A percentile compares a stretch with the other conserved stretches of the same genome.
Evolutionary conservation across 2,797 vertebrate genomes (phyloP).

Genomic region (Streptopelia turtur): DNA sequence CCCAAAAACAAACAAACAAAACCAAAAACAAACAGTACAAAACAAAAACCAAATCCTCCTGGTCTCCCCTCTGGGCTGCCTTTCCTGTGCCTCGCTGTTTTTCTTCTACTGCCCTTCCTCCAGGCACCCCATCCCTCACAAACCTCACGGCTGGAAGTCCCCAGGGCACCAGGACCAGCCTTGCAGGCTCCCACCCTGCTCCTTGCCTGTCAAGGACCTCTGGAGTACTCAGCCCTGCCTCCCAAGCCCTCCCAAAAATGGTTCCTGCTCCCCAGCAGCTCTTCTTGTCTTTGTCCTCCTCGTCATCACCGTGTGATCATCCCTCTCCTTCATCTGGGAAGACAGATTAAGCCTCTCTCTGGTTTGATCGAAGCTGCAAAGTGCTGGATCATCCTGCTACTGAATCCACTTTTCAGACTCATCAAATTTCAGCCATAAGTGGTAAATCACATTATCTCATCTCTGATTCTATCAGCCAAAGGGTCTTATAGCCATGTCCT

Average conservation of each 20-base stretch:
- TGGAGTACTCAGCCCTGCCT: neutral
- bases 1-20: too few species aligned
- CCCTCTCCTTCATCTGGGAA: neutral
- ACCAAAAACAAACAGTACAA: too few species aligned
- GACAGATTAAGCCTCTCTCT: neutral
- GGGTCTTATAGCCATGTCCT: neutral
- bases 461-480: neutral
- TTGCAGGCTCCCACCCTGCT: neutral
- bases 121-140: neutral
- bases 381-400: neutral
- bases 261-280: neutral
- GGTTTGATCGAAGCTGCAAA: neutral
- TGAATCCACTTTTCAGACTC: neutral
- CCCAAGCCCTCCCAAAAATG: neutral
- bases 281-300: slow-evolving; percentile 29
- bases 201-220: neutral
- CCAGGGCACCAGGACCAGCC: neutral
- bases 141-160: neutral
- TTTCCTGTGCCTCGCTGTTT: neutral
- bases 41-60: neutral
- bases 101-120: neutral
- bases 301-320: neutral
- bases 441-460: neutral
- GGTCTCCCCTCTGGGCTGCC: neutral
- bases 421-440: neutral